Evolutionary conservation across 2,113 vertebrate species (phyloP), one percentile per base, ranked within the genome.

Genomic region (Athene noctua): DNA sequence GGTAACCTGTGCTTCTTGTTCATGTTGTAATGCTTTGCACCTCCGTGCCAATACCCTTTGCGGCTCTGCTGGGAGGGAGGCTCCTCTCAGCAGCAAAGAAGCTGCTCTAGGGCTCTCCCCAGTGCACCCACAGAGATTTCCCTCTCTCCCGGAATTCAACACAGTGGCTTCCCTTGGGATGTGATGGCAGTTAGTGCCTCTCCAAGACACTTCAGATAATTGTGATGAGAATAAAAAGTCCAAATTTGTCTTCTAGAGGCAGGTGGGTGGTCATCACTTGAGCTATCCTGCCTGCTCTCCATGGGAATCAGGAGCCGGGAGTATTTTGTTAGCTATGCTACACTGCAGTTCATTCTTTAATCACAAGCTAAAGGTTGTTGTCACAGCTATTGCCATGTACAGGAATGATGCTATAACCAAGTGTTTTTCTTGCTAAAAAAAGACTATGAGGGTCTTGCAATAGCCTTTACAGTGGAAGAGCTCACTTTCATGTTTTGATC

Each of bases 1-100:
- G 99, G 99, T 99, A 98, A 98, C 8, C 8, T 10, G 9, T 1
- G 0, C 17, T 57, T 92, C 49, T 68, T 88, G 13, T 46, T 19
- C 54, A 8, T 15, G 10, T 59, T 34, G 21, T 27, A 38, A 0
- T 32, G 18, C 30, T 58, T 62, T 30, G 86, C 65, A 23, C 18
- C 21, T 29, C 9, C 5, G 1, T 19, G 7, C 34, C 23, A 13
- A 38, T 30, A 27, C 9, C 5, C 70, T 75, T 46, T 10, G 0
- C 6, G 26, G 49, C 27, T 71, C 0, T 19, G 38, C 49, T 61
- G 34, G 32, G 61, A 44, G 11, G 13, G 23, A 67, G 34, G 15
- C 21, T 81, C 63, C 9, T 68, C 27, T 75, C 0, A 0, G 19
- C 30, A 30, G 25, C 61, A 5, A 52, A 86, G 55, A 38, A 88